A percentile compares a stretch with the other conserved stretches of the same genome.
Conservation (phyloP, 2,797 vertebrate genomes). For the Bovichtus variegatus region DNA sequence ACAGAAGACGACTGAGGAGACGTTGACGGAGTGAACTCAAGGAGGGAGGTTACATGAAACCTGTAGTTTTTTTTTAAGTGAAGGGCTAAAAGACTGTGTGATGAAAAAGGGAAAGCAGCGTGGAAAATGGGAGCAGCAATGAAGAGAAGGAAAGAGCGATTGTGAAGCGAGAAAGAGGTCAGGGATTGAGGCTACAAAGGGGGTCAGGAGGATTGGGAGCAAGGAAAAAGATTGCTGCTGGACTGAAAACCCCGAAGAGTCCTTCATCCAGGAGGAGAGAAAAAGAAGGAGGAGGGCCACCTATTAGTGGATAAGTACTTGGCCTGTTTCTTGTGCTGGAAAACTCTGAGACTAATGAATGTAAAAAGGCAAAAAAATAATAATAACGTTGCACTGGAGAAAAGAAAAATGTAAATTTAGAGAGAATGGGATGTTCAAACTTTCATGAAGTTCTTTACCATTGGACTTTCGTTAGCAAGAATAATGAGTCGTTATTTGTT, state of each 20-base stretch:
- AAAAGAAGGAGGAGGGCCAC: conserved; percentile 17
- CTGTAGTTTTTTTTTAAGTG: conserved; percentile 20
- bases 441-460: conserved; percentile 7
- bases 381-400: conserved; percentile 7
- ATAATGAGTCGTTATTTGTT: conserved; percentile 8
- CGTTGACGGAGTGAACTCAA: background rate
- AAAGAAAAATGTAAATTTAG: conserved; percentile 24
- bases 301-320: conserved; percentile 27
- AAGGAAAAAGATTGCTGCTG: conserved; percentile 47
- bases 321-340: conserved; percentile 26
- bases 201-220: conserved; percentile 58
- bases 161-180: conserved; percentile 51
- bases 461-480: background rate
- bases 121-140: conserved; percentile 8
- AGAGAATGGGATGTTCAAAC: conserved; percentile 6
- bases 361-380: conserved; percentile 30
- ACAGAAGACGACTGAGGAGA: conserved; percentile 61
- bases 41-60: conserved; percentile 1
- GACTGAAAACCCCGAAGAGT: conserved; percentile 52
- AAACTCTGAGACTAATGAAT: conserved; percentile 31
- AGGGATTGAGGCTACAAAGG: conserved; percentile 54
- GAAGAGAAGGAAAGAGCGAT: conserved; percentile 31
- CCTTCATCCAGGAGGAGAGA: conserved; percentile 23
- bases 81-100: conserved; percentile 25
- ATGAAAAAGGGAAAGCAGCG: conserved; percentile 11